phyloP scores from a whole-genome alignment of 2,888 invertebrate species.

The Coecobrya sp. region DNA sequence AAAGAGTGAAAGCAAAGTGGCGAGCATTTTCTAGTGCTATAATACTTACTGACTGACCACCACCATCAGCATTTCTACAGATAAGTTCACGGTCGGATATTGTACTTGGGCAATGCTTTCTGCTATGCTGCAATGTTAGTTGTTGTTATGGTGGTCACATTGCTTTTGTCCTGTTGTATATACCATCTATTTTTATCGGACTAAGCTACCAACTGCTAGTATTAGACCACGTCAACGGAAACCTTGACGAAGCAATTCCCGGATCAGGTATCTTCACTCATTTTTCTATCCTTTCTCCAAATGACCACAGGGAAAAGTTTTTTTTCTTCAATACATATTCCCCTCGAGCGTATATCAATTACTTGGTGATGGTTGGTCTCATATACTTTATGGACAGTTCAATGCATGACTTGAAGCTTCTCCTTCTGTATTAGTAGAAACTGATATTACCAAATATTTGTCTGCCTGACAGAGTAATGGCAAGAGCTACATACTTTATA shows the following conservation, averaged over 20 bases:
- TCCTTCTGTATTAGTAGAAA: no score
- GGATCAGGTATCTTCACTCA: neutral
- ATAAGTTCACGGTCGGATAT: conserved; percentile 11
- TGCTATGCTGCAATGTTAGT: neutral
- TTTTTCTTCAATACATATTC: neutral
- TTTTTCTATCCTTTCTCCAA: neutral
- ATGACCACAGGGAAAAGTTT: neutral
- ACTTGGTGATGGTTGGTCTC: no score
- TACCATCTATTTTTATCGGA: neutral
- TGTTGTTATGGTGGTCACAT: neutral
- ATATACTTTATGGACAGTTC: no score
- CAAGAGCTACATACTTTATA: no score
- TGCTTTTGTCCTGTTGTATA: neutral
- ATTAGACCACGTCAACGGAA: neutral
- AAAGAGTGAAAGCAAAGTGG: neutral
- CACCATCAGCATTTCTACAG: neutral
- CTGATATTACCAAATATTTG: no score
- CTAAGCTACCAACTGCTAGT: neutral
- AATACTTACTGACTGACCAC: neutral
- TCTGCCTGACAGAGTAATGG: no score
- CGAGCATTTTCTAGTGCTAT: neutral
- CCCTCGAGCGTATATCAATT: no score
- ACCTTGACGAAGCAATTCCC: neutral
- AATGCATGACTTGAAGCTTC: no score
- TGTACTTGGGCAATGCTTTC: neutral